Evolutionary conservation across 1,140 invertebrate species (phyloP), one percentile per base, ranked within the genome.

Genomic region (Centruroides sculpturatus): DNA sequence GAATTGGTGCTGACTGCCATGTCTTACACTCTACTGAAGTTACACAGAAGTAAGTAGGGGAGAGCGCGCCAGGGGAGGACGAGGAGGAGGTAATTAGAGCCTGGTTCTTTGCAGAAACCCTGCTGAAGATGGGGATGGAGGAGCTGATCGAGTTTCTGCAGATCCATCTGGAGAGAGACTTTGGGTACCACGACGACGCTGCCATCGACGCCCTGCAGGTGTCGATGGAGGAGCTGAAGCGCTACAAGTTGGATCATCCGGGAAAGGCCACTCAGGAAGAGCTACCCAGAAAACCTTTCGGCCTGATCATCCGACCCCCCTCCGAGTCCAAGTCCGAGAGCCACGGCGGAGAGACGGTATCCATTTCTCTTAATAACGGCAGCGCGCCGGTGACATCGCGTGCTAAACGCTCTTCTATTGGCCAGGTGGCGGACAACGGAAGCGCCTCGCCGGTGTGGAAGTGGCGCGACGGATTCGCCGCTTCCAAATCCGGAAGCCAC

Each of bases 11-110:
- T 99, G 56, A 85, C 92, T 13, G 89, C 87, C 41, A 97, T 98
- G 88, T 90, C 93, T 7, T 97, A 92, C 71, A 95, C 88, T 66
- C 86, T 99, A 72, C 83, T 99, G 70, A 96, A 96, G 75, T 79
- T 99, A 69, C 95, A 99, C 74, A 86, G 89, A 73, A 77, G 79
- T 79, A 70, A 71, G 71, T 70, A 47, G 23, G 23, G 23, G 23
- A 11, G n/a, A 49, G n/a, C 9, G 9, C 48, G n/a, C 48, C 1
- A 49, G 23, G 23, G 2, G 23, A 23, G 23, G 23, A 23, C 23
- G 23, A 23, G 23, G 23, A 23, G 23, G 23, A 23, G 1, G 23
- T 23, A 23, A 23, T 23, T 23, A 23, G 23, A 41, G 8, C 41
- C 8, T 3, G 5, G 51, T 34, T 6, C 1, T 23, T 23, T 53